Conservation (phyloP, 2,888 invertebrate species). For the Cinara cedri region DNA sequence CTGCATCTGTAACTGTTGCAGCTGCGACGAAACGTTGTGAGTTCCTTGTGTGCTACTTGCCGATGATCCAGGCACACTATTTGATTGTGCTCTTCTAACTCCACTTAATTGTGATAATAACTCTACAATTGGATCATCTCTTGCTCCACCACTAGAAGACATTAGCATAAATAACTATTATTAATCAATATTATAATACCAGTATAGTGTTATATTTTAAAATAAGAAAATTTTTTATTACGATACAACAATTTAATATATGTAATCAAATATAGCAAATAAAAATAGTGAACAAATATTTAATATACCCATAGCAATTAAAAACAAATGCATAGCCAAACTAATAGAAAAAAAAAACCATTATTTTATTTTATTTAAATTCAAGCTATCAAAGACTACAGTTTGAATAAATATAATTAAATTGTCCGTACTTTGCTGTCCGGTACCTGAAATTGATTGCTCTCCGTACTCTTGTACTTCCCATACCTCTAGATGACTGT, state of each 20-base stretch:
- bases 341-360: constrained; percentile 30
- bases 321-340: constrained; percentile 30
- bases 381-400: constrained; percentile 52
- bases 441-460: constrained; percentile 58
- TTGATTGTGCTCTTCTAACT: constrained; percentile 74
- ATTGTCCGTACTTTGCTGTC: constrained; percentile 56
- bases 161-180: background rate
- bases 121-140: constrained; percentile 96
- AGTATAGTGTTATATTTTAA: background rate
- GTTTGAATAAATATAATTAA: constrained; percentile 52
- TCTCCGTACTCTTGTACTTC: constrained; percentile 76
- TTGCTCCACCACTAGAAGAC: constrained; percentile 65
- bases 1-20: constrained; percentile 96
- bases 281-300: constrained; percentile 11
- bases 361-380: constrained; percentile 8
- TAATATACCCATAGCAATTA: constrained; percentile 29
- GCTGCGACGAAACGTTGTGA: constrained; percentile 74
- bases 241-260: constrained; percentile 31
- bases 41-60: constrained; percentile 60
- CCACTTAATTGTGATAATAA: constrained; percentile 93
- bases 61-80: constrained; percentile 60
- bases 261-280: constrained; percentile 43
- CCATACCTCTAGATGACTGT: constrained; percentile 75
- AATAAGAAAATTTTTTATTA: background rate
- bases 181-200: background rate